phyloP scores from a whole-genome alignment of 2,113 vertebrate species.

The Trochalopteron elliotii region DNA sequence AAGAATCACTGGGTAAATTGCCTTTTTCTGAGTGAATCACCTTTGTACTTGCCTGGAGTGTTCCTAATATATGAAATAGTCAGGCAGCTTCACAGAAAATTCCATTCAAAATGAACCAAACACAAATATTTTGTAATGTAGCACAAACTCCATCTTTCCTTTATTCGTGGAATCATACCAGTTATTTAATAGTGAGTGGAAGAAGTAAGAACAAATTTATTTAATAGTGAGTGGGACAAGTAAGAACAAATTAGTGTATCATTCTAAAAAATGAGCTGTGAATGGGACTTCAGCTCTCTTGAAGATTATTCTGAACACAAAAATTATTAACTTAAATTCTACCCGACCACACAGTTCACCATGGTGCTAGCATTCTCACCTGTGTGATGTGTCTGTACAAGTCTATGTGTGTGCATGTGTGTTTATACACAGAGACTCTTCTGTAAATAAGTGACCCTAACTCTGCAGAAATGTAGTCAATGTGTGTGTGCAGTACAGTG shows the following conservation, averaged over 20 bases:
- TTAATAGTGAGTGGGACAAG: not conserved
- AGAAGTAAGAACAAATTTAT: not conserved
- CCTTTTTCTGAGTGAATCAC: constrained; percentile 14
- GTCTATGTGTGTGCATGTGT: too few relatives aligned
- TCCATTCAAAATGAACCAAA: not conserved
- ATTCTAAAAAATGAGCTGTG: not conserved
- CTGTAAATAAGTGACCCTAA: not conserved
- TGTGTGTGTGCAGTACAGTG: not conserved
- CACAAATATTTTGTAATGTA: not conserved
- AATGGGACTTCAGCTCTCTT: not conserved
- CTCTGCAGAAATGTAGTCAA: not conserved
- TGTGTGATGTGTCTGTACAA: not conserved
- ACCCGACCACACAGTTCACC: not conserved
- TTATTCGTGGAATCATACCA: not conserved
- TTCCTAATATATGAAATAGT: not conserved
- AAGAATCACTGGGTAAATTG: constrained; percentile 28
- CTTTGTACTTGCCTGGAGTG: not conserved
- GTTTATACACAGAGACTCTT: not conserved
- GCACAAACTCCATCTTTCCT: not conserved
- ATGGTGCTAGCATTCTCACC: not conserved
- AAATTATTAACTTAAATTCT: not conserved
- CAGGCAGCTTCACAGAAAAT: not conserved
- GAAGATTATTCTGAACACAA: not conserved
- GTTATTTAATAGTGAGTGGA: not conserved
- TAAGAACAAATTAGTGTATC: not conserved